Conservation (phyloP, 2,888 invertebrate genomes). For the Girardia tigrina region DNA sequence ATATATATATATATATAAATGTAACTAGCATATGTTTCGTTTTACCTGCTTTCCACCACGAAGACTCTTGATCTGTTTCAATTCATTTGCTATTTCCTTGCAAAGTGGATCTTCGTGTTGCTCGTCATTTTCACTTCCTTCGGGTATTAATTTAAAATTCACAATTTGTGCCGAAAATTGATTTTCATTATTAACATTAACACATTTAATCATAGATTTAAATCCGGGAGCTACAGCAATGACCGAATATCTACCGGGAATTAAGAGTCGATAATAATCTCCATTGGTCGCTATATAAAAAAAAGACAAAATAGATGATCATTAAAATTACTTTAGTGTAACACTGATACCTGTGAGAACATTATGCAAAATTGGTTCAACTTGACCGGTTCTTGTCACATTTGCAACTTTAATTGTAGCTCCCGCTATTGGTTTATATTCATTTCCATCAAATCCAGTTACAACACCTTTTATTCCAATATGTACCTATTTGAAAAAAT, state of each 20-base stretch:
- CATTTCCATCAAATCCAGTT: too few species aligned
- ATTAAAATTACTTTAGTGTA: too few species aligned
- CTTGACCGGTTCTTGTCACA: too few species aligned
- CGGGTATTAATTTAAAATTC: neutral
- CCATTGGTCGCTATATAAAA: constrained; percentile 56
- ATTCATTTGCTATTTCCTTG: neutral
- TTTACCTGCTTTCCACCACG: neutral
- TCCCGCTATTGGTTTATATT: too few species aligned
- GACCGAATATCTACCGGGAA: constrained; percentile 71
- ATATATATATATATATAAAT: too few species aligned
- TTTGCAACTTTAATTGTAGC: too few species aligned
- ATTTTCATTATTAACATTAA: neutral
- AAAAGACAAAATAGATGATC: too few species aligned
- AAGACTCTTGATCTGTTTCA: neutral
- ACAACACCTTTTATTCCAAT: too few species aligned
- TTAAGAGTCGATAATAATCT: constrained; percentile 79
- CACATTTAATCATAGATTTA: neutral
- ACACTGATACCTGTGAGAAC: too few species aligned
- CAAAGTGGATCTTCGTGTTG: neutral
- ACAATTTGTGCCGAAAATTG: neutral
- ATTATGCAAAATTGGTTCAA: too few species aligned
- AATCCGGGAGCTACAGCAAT: constrained; percentile 50
- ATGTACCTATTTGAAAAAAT: too few species aligned
- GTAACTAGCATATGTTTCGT: too few species aligned
- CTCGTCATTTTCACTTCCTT: neutral